Evolutionary conservation across 1,140 invertebrate genomes (phyloP), one percentile per base, ranked within the genome.

Genomic region (Drosophila mojavensis): DNA sequence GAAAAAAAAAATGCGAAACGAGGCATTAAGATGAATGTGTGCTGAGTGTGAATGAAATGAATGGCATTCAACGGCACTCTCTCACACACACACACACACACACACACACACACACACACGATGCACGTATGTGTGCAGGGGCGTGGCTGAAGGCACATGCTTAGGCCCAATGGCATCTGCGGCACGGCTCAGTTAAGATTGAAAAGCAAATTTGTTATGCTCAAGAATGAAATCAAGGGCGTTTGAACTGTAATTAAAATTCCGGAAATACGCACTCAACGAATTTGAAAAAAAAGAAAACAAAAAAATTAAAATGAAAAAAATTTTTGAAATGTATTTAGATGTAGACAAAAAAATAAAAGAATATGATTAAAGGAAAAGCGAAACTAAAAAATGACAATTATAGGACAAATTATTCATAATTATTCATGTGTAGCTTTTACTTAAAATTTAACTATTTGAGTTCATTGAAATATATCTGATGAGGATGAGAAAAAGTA

Each of bases 1-100:
- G 13, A 53, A 50, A 11, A 15, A 65, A 50, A 56, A 30, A 1
- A 30, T 30, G 28, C 28, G 24, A 48, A 58, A 15, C 15, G 43
- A 48, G 13, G 30, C 60, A 60, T 59, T 54, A 75, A 75, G 54
- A 75, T 60, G 68, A 75, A 75, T 71, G 68, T 51, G 36, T 36
- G 71, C 33, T 17, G 65, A 26, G 58, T 73, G 65, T 61, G 65
- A 62, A 69, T 68, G 43, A 72, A 67, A 60, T 62, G 58, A 74
- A 69, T 68, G 45, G 45, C 58, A 55, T 45, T 58, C 39, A 48
- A 48, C 15, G 24, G 24, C 24, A 60, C 51, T 66, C 54, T 47
- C 20, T 17, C 39, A 60, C 9, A 15, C 20, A 26, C 3, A 24
- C 6, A 33, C 0, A 33, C 4, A 30, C 4, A 30, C 4, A 30